Evolutionary conservation across 2,888 invertebrate species (phyloP).

Genomic region (Sarcophaga subvicina): DNA sequence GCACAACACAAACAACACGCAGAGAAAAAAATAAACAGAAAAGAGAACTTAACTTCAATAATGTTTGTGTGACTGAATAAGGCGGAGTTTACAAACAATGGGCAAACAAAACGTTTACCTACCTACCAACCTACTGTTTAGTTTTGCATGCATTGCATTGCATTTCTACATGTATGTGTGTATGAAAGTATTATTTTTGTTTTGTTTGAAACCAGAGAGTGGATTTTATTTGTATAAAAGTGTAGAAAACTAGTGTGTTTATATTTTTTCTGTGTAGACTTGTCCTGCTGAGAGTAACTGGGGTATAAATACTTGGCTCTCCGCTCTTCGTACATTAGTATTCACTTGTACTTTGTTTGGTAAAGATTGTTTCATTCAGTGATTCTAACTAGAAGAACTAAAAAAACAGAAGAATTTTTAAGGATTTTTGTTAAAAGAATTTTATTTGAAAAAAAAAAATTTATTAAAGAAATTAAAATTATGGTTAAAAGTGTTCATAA

Average conservation of each 20-base stretch:
- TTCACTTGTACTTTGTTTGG: slow-evolving; percentile 72
- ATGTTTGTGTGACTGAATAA: slow-evolving; percentile 27
- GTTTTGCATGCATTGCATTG: no score
- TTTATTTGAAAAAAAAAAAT: slow-evolving; percentile 50
- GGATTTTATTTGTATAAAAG: slow-evolving; percentile 49
- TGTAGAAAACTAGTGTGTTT: neutral
- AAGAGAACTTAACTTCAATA: slow-evolving; percentile 13
- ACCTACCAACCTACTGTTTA: neutral
- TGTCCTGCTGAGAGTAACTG: slow-evolving; percentile 67
- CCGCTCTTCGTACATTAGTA: slow-evolving; percentile 75
- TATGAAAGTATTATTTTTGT: neutral
- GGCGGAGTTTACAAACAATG: slow-evolving; percentile 59
- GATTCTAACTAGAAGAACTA: slow-evolving; percentile 11
- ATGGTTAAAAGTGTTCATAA: slow-evolving; percentile 79
- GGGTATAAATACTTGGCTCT: slow-evolving; percentile 76
- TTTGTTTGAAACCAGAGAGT: slow-evolving; percentile 20
- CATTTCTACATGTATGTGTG: neutral
- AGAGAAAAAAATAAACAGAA: neutral
- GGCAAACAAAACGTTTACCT: neutral
- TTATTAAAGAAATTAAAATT: slow-evolving; percentile 65
- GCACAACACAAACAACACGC: neutral
- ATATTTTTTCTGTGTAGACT: slow-evolving; percentile 63
- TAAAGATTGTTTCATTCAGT: slow-evolving; percentile 35
- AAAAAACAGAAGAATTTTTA: slow-evolving; percentile 40
- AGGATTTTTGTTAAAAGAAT: slow-evolving; percentile 43